These are phyloP conservation scores for Cheirogaleus medius DNA, from an alignment of 2,113 vertebrate genomes.

Conservation along the genomic window DNA sequence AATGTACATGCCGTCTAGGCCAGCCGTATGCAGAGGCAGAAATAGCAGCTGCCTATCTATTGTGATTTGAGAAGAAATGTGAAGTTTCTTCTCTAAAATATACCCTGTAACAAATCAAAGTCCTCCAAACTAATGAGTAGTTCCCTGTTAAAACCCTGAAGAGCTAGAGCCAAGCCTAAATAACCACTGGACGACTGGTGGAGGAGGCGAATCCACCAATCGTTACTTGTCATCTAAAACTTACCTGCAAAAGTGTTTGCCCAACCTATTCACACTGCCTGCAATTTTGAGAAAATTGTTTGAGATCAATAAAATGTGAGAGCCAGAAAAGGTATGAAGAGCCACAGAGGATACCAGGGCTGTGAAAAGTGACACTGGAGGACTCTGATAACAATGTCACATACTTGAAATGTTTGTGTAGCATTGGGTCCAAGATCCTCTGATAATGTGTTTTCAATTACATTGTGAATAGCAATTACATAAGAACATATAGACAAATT, in stretches of 20 bases:
- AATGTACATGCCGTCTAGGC: not conserved
- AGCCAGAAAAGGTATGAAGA: not conserved
- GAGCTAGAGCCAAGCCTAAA: not conserved
- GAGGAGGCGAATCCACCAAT: not conserved
- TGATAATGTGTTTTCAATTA: not conserved
- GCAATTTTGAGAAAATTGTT: not conserved
- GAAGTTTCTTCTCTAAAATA: not conserved
- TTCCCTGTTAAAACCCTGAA: not conserved
- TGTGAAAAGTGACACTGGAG: not conserved
- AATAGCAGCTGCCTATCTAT: not conserved
- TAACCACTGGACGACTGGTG: not conserved
- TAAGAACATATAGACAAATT: not conserved
- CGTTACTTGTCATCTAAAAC: not conserved
- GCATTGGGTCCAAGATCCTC: not conserved
- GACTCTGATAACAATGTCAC: not conserved
- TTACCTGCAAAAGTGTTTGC: not conserved
- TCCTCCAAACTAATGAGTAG: not conserved
- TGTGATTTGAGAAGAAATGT: not conserved
- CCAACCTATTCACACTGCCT: not conserved
- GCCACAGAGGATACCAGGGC: fast-evolving
- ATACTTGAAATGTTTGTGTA: not conserved
- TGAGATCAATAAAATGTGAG: not conserved
- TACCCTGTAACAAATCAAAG: not conserved
- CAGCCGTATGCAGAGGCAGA: not conserved
- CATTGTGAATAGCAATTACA: not conserved